Evolutionary conservation across 2,113 vertebrate species (phyloP).

Genomic region (Ptilonorhynchus violaceus): DNA sequence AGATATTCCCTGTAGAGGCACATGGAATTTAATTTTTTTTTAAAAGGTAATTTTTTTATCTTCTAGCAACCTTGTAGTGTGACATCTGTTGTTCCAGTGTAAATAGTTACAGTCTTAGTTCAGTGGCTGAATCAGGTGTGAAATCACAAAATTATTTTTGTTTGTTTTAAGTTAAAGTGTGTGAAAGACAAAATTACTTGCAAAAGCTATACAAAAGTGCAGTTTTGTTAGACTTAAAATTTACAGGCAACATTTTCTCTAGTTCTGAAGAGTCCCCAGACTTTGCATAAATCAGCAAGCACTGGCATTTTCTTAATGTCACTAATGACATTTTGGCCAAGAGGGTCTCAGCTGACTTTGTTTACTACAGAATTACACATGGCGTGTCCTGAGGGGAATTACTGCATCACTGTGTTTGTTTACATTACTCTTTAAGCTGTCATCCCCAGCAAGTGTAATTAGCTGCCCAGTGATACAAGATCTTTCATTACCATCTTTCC

Average conservation of each 20-base stretch:
- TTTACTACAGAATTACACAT: background rate
- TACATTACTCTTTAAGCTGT: slow-evolving; percentile 24
- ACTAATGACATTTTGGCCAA: slow-evolving; percentile 16
- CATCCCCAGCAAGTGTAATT: background rate
- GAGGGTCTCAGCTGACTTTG: background rate
- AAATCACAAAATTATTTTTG: background rate
- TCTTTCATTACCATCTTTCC: background rate
- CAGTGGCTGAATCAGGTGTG: background rate
- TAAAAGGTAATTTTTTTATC: background rate
- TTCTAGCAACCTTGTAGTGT: background rate
- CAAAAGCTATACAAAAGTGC: background rate
- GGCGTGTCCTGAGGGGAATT: background rate
- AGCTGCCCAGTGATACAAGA: background rate
- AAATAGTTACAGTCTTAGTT: background rate
- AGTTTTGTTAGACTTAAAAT: background rate
- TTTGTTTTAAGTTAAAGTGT: background rate
- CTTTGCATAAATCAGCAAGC: slow-evolving; percentile 30
- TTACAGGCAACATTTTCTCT: background rate
- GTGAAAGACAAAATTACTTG: background rate
- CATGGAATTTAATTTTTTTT: background rate
- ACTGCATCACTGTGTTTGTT: background rate
- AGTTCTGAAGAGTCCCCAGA: background rate
- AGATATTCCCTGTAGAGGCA: background rate
- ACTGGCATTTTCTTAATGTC: slow-evolving; percentile 43
- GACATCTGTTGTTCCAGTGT: background rate